Evolutionary conservation across 2,888 invertebrate species (phyloP), one percentile per base, ranked within the genome.

Genomic region (Eupithecia pulchellata): DNA sequence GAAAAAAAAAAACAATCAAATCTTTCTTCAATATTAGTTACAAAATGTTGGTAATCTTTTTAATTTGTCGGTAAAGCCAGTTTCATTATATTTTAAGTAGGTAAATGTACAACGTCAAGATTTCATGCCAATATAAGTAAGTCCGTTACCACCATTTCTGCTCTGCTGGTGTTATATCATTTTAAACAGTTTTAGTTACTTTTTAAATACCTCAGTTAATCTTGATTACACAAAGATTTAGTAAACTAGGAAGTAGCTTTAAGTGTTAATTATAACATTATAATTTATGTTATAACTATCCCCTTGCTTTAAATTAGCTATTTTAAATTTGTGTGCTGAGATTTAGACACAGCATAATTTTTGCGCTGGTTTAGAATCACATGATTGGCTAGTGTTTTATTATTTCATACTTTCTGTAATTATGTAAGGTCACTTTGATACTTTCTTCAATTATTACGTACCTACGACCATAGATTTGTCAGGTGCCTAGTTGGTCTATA

Each of bases 181-280:
- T 47, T 47, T 20, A 20, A 42, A 42, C n/a, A 42, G 17, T 42
- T 2, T 8, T 20, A 20, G 42, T 3, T 20, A 9, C n/a, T 2
- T 20, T 42, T 20, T 47, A 2, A 20, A 47, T 47, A 20, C n/a
- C 42, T 47, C 42, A 20, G 42, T 47, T 47, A 47, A 20, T 47
- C 42, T 47, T 47, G 20, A 47, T 47, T 20, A 47, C 42, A 2
- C 20, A 47, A 8, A 20, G 2, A n/a, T 9, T n/a, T 3, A 42
- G n/a, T 47, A 47, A 47, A 47, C 42, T 20, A 47, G 42, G 20
- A n/a, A 42, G 39, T 39, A 39, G n/a, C n/a, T 42, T n/a, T 42
- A 9, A 0, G 42, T 42, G n/a, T n/a, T 42, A n/a, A 42, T 42
- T 47, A 20, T 47, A 14, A 47, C 20, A 47, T 20, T 47, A 20